A percentile compares a stretch with the other conserved stretches of the same genome.
Evolutionary conservation across 53 echinoderm and acorn worm genomes (phyloP).

Genomic region (Echinometra lucunter): DNA sequence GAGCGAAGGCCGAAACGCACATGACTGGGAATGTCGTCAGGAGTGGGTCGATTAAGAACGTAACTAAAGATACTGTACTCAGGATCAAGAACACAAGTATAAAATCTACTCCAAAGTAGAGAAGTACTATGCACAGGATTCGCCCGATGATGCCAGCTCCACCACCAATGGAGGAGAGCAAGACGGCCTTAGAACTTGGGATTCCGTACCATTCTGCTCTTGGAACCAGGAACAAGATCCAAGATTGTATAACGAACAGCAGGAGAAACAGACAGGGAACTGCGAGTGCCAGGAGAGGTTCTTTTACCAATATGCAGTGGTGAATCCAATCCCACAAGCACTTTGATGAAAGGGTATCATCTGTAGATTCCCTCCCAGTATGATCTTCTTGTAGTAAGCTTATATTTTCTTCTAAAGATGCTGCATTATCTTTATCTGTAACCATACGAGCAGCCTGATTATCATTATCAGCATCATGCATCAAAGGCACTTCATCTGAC

Average conservation of each 20-base stretch:
- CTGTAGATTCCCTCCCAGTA: not conserved
- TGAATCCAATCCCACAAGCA: not conserved
- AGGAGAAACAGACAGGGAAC: not conserved
- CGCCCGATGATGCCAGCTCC: not conserved
- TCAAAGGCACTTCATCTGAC: not conserved
- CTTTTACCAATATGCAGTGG: not conserved
- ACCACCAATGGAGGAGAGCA: not conserved
- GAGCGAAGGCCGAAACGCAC: slow-evolving; percentile 29
- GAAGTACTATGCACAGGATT: not conserved
- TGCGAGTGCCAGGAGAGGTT: not conserved
- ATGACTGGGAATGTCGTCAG: not conserved
- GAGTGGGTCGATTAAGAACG: slow-evolving; percentile 15
- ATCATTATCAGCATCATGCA: not conserved
- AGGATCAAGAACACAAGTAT: not conserved
- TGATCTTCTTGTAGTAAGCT: not conserved
- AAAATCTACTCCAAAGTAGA: slow-evolving; percentile 19
- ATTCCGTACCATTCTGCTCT: slow-evolving; percentile 32
- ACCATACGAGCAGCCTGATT: not conserved
- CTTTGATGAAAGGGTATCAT: not conserved
- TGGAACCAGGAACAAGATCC: slow-evolving; percentile 43
- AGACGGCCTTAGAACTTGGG: not conserved
- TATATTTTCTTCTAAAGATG: not conserved
- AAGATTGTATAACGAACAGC: not conserved
- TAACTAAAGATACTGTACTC: not conserved
- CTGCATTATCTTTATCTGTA: not conserved